These are phyloP conservation scores for Nothoprocta perdicaria DNA, from an alignment of 2,113 vertebrate genomes.

Conservation along the genomic window DNA sequence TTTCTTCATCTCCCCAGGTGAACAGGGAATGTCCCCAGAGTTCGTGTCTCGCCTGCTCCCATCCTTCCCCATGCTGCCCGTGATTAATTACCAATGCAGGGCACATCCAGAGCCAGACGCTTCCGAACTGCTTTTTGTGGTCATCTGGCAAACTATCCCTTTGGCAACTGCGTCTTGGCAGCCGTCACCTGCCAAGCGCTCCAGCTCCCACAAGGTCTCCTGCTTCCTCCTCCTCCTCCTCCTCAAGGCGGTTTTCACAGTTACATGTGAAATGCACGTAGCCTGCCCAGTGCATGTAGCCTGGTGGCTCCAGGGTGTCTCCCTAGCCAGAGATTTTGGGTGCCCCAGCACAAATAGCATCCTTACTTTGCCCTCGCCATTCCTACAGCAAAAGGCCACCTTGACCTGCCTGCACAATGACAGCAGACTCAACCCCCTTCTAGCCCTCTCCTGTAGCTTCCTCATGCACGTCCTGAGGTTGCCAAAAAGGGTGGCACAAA, in stretches of 20 bases:
- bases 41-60: not conserved
- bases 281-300: not conserved
- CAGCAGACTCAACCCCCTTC: not conserved
- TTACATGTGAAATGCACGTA: no score
- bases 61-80: not conserved
- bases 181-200: not conserved
- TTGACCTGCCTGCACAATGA: not conserved
- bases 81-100: not conserved
- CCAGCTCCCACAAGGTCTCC: not conserved
- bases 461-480: not conserved
- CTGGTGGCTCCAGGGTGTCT: not conserved
- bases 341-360: not conserved
- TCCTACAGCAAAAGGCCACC: no score
- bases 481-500: not conserved
- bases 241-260: not conserved
- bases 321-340: not conserved
- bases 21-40: not conserved
- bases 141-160: not conserved
- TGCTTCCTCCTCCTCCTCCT: not conserved
- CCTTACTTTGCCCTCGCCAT: not conserved
- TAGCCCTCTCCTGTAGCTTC: not conserved
- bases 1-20: constrained; percentile 87
- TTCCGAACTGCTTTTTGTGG: not conserved
- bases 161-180: not conserved
- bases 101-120: not conserved